A percentile compares a stretch with the other conserved stretches of the same genome.
phyloP scores from a whole-genome alignment of 1,140 invertebrate genomes.

The Bactericera cockerelli region DNA sequence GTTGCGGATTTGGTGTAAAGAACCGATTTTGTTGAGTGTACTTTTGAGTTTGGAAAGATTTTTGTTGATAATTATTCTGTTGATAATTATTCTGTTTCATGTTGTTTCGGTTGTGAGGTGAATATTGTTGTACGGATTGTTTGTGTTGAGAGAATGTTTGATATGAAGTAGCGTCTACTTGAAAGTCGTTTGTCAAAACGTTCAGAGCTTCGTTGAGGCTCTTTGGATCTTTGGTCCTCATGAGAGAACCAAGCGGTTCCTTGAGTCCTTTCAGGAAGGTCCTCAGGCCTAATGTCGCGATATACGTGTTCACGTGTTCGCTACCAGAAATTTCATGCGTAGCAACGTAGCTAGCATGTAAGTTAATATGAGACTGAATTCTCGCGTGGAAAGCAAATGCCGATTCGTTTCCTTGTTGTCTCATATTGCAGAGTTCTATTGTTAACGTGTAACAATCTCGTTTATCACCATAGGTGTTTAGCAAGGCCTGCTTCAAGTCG shows the following conservation, averaged over 20 bases:
- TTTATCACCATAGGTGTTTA: not conserved
- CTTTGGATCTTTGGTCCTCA: conserved; percentile 3
- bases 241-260: not conserved
- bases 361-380: not conserved
- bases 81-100: too few relatives aligned
- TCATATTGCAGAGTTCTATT: not conserved
- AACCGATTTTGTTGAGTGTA: too few relatives aligned
- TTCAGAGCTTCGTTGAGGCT: conserved; percentile 8
- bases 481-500: not conserved
- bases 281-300: not conserved
- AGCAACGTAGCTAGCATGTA: not conserved
- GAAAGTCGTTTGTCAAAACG: conserved; percentile 7
- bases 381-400: not conserved
- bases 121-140: too few relatives aligned
- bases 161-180: not conserved
- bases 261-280: conserved; percentile 7
- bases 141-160: too few relatives aligned
- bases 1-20: too few relatives aligned
- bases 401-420: not conserved
- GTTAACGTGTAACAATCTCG: not conserved
- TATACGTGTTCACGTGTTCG: not conserved
- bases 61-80: too few relatives aligned
- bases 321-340: not conserved
- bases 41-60: too few relatives aligned
- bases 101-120: too few relatives aligned